Conservation (phyloP, 2,888 invertebrate genomes). For the Andrena chrysosceles region DNA sequence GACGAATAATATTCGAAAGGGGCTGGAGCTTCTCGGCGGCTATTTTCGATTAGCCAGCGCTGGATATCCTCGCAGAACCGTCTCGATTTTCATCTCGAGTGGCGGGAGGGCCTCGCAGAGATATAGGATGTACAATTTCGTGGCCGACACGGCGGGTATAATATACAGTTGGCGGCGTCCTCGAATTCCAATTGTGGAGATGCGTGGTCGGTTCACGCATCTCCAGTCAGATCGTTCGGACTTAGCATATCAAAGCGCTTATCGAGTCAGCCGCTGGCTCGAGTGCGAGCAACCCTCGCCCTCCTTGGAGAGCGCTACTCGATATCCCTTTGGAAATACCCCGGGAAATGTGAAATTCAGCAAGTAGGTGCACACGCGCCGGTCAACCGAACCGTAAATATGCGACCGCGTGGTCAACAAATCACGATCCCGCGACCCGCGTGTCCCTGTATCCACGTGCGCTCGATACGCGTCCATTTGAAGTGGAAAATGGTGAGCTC, state of each 20-base stretch:
- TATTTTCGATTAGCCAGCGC: constrained; percentile 65
- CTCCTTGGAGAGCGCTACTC: constrained; percentile 67
- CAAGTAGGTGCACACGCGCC: constrained; percentile 63
- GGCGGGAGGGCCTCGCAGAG: constrained; percentile 2
- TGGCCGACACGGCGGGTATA: constrained; percentile 3
- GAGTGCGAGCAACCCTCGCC: constrained; percentile 60
- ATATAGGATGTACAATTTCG: constrained; percentile 44
- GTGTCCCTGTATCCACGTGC: constrained; percentile 33
- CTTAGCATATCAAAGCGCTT: constrained; percentile 81
- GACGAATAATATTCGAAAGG: constrained; percentile 6
- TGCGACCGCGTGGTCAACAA: constrained; percentile 57
- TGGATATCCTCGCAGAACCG: constrained; percentile 25
- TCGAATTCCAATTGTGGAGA: constrained; percentile 71
- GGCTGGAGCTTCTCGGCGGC: constrained; percentile 4
- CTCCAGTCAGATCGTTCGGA: constrained; percentile 76
- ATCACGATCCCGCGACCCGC: constrained; percentile 52
- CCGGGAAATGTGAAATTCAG: constrained; percentile 76
- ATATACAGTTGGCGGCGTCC: constrained; percentile 33
- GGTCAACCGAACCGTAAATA: constrained; percentile 68
- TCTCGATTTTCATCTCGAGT: constrained; percentile 59
- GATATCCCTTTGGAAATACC: constrained; percentile 74
- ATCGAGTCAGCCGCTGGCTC: constrained; percentile 71
- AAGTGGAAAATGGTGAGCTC: constrained; percentile 61
- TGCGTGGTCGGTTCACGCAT: constrained; percentile 73
- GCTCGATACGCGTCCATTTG: constrained; percentile 44